Conservation (phyloP, 2,888 invertebrate species). For the Polymixis flavicincta region DNA sequence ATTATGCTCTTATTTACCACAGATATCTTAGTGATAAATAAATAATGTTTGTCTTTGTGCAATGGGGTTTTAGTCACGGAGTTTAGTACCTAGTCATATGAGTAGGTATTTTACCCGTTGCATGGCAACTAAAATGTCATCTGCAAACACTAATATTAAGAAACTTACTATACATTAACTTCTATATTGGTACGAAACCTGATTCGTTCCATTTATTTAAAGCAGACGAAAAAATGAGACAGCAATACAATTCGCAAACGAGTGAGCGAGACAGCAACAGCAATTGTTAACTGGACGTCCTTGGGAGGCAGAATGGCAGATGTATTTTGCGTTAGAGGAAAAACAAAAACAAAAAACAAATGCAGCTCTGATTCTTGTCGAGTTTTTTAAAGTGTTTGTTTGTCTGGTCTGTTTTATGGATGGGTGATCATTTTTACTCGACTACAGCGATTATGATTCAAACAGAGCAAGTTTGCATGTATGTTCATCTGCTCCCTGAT, state of each 20-base stretch:
- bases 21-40: too few species aligned
- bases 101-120: too few species aligned
- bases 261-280: conserved; percentile 18
- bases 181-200: conserved; percentile 24
- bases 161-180: not conserved
- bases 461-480: too few species aligned
- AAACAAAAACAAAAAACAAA: conserved; percentile 19
- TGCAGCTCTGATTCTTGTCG: conserved; percentile 10
- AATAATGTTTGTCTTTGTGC: too few species aligned
- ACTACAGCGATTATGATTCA: too few species aligned
- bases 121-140: not conserved
- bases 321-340: conserved; percentile 32
- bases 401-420: not conserved
- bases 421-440: not conserved
- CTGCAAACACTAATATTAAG: not conserved
- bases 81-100: too few species aligned
- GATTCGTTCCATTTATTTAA: conserved; percentile 8
- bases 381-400: not conserved
- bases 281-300: conserved; percentile 47
- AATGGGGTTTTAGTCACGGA: too few species aligned
- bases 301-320: conserved; percentile 36
- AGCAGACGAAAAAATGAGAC: conserved; percentile 17
- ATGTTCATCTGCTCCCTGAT: too few species aligned
- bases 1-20: too few species aligned
- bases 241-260: conserved; percentile 2